These are phyloP conservation scores for Lophius piscatorius DNA, from an alignment of 2,113 vertebrate species.

Conservation along the genomic window DNA sequence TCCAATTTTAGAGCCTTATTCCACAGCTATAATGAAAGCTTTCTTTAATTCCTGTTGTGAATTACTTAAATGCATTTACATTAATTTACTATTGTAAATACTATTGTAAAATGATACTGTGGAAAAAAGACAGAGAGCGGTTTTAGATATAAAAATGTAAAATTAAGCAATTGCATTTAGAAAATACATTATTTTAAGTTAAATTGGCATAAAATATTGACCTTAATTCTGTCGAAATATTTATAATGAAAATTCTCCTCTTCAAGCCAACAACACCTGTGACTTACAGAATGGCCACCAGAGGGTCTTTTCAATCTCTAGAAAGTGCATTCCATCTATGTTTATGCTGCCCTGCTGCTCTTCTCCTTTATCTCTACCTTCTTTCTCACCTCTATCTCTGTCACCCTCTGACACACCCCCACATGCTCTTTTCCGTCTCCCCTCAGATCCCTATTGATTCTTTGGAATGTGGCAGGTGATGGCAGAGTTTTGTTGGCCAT, in stretches of 20 bases:
- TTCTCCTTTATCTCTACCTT: neutral
- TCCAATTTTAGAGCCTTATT: too few relatives aligned
- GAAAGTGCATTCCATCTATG: neutral
- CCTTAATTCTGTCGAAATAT: neutral
- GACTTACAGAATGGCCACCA: neutral
- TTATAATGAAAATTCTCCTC: neutral
- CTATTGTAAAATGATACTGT: too few relatives aligned
- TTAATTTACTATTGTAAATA: too few relatives aligned
- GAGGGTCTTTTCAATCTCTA: slow-evolving; percentile 4
- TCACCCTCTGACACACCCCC: neutral
- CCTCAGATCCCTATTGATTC: slow-evolving; percentile 67
- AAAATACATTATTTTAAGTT: too few relatives aligned
- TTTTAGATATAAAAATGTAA: too few relatives aligned
- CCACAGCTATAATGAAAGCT: too few relatives aligned
- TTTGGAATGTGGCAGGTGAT: slow-evolving; percentile 67
- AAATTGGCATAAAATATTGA: too few relatives aligned
- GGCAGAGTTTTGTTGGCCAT: slow-evolving; percentile 68
- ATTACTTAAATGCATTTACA: too few relatives aligned
- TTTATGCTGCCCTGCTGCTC: slow-evolving; percentile 1
- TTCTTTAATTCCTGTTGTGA: too few relatives aligned
- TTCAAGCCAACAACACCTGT: neutral
- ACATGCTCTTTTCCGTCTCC: slow-evolving; percentile 20
- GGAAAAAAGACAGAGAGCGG: too few relatives aligned
- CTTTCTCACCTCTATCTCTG: neutral
- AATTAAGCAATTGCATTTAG: too few relatives aligned